These are phyloP conservation scores for Syrphus vitripennis DNA, from an alignment of 2,888 invertebrate genomes.

Conservation along the genomic window DNA sequence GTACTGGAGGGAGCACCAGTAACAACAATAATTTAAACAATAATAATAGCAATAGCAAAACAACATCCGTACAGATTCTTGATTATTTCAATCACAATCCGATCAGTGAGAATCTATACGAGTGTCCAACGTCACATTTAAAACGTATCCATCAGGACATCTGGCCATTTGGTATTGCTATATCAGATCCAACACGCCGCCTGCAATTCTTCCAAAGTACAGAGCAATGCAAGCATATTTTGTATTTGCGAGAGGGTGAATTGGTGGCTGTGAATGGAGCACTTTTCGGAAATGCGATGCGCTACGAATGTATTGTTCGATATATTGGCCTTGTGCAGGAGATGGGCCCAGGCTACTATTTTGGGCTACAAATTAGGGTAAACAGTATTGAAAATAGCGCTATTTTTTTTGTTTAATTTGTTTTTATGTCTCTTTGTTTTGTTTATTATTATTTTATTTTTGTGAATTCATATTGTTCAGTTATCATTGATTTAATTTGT, in stretches of 20 bases:
- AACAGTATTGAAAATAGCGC: conserved; percentile 60
- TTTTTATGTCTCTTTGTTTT: neutral
- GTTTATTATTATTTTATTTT: conserved; percentile 5
- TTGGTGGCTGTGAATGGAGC: conserved; percentile 81
- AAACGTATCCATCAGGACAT: conserved; percentile 76
- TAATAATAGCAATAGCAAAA: conserved; percentile 51
- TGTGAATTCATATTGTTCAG: neutral
- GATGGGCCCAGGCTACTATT: conserved; percentile 82
- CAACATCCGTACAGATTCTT: conserved; percentile 75
- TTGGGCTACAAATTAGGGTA: conserved; percentile 84
- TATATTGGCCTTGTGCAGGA: conserved; percentile 83
- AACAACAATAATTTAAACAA: conserved; percentile 53
- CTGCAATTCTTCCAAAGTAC: conserved; percentile 81
- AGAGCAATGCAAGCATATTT: conserved; percentile 81
- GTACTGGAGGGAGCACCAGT: conserved; percentile 6
- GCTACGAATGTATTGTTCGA: conserved; percentile 80
- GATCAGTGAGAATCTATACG: conserved; percentile 76
- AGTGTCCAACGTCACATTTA: conserved; percentile 74
- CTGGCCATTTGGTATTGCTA: conserved; percentile 82
- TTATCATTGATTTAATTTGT: conserved; percentile 19
- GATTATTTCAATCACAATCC: conserved; percentile 74
- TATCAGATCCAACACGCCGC: conserved; percentile 82
- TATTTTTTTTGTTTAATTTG: conserved; percentile 14
- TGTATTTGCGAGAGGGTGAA: conserved; percentile 74
- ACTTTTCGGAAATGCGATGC: conserved; percentile 72